These are phyloP conservation scores for Drosophila anceps DNA, from an alignment of 2,888 invertebrate species.

Conservation along the genomic window DNA sequence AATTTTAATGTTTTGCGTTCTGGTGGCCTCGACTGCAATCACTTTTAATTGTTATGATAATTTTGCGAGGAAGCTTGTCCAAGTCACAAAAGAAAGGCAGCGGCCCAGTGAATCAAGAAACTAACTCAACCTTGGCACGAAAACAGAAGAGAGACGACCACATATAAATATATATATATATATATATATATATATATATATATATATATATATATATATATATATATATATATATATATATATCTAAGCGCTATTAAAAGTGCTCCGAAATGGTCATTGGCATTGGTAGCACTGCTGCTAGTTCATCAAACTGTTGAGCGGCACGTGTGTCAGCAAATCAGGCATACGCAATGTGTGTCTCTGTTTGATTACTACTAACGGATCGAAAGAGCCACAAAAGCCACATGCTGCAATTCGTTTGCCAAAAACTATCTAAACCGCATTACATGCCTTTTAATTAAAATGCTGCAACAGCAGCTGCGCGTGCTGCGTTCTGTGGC, in stretches of 20 bases:
- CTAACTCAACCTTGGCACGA: slow-evolving; percentile 47
- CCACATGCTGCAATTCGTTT: slow-evolving; percentile 32
- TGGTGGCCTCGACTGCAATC: slow-evolving; percentile 62
- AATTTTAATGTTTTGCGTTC: slow-evolving; percentile 46
- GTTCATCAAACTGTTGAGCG: slow-evolving; percentile 46
- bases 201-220: neutral
- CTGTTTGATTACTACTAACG: slow-evolving; percentile 2
- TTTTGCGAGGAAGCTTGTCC: slow-evolving; percentile 57
- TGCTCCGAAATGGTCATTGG: slow-evolving; percentile 28
- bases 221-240: neutral
- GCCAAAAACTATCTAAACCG: slow-evolving; percentile 10
- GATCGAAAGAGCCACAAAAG: slow-evolving; percentile 25
- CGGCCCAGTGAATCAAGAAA: slow-evolving; percentile 43
- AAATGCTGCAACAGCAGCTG: slow-evolving; percentile 69
- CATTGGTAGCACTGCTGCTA: slow-evolving; percentile 15
- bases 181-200: neutral
- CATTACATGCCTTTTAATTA: slow-evolving; percentile 63
- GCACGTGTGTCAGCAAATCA: slow-evolving; percentile 40
- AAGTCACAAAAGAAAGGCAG: slow-evolving; percentile 54
- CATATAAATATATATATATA: neutral
- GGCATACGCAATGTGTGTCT: slow-evolving; percentile 39
- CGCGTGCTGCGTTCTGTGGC: slow-evolving; percentile 22
- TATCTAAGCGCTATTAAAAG: slow-evolving; percentile 50
- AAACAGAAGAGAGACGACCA: slow-evolving; percentile 18
- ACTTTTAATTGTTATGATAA: slow-evolving; percentile 76